Conservation (phyloP, 1,140 invertebrate genomes). For the Drosophila fuyamai region DNA sequence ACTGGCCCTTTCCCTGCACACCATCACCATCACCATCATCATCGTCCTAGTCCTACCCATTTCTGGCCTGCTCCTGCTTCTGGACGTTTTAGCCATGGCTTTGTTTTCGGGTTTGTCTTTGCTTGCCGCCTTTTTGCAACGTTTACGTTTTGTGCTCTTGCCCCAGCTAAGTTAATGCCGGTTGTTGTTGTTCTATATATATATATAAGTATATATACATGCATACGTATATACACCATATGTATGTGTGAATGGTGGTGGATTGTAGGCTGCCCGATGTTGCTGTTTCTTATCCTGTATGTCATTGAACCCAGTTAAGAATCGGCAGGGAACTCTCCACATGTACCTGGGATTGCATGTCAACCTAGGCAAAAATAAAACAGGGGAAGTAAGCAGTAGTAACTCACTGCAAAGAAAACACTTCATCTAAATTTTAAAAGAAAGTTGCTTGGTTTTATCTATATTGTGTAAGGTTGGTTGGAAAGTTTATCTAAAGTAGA, state of each 20-base stretch:
- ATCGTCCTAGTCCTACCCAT: conserved; percentile 8
- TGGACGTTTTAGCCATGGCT: conserved; percentile 69
- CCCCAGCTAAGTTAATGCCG: conserved; percentile 70
- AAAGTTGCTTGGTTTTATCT: not conserved
- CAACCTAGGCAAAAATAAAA: conserved; percentile 41
- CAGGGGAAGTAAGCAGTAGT: conserved; percentile 21
- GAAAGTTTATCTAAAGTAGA: too few species aligned
- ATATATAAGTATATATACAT: not conserved
- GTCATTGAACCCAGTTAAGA: conserved; percentile 74
- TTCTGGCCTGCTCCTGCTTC: conserved; percentile 28
- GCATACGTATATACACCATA: conserved; percentile 5
- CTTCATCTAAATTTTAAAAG: too few species aligned
- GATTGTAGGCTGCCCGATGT: conserved; percentile 29
- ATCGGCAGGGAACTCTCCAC: conserved; percentile 64
- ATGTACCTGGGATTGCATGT: conserved; percentile 73
- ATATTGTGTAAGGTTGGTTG: not conserved
- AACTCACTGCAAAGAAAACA: conserved; percentile 14
- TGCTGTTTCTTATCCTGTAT: conserved; percentile 74
- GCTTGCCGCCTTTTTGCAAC: conserved; percentile 76
- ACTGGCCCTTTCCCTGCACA: conserved; percentile 30
- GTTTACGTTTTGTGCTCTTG: conserved; percentile 72
- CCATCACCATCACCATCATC: not conserved
- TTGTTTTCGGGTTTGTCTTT: conserved; percentile 76
- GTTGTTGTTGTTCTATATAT: conserved; percentile 48
- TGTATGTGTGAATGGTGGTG: conserved; percentile 36